Evolutionary conservation across 1,140 invertebrate species (phyloP).

Genomic region (Drosophila miranda): DNA sequence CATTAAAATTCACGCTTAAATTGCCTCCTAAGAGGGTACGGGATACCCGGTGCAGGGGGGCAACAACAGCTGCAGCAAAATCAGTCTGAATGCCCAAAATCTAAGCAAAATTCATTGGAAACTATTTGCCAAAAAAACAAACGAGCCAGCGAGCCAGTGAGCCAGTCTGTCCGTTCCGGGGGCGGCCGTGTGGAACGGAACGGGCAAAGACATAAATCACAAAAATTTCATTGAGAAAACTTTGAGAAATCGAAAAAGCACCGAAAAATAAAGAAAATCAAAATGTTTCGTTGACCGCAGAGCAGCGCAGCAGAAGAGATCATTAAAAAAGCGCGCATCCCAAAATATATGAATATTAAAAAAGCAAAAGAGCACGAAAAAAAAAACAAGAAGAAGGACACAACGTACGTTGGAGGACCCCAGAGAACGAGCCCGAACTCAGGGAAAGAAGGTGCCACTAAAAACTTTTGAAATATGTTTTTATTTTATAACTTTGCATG

Average conservation of each 20-base stretch:
- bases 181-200: too few relatives aligned
- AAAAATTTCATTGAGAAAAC: conserved; percentile 80
- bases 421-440: conserved; percentile 25
- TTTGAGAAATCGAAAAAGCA: conserved; percentile 37
- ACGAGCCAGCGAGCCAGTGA: background rate
- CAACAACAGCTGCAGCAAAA: conserved; percentile 40
- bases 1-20: conserved; percentile 80
- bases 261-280: conserved; percentile 36
- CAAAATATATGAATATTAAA: conserved; percentile 62
- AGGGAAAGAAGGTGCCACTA: conserved; percentile 67
- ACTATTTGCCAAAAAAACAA: conserved; percentile 69
- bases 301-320: conserved; percentile 33
- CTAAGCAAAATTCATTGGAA: conserved; percentile 80
- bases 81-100: conserved; percentile 28
- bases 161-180: conserved; percentile 1
- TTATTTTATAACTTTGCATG: conserved; percentile 80
- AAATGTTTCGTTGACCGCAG: conserved; percentile 45
- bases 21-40: conserved; percentile 52
- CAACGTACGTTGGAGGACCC: background rate
- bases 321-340: conserved; percentile 53
- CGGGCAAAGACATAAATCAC: conserved; percentile 72
- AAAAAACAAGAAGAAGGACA: conserved; percentile 15
- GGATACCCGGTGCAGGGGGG: background rate
- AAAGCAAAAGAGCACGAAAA: conserved; percentile 18
- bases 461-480: conserved; percentile 81